Evolutionary conservation across 1,140 invertebrate species (phyloP), one percentile per base, ranked within the genome.

Genomic region (Popillia japonica): DNA sequence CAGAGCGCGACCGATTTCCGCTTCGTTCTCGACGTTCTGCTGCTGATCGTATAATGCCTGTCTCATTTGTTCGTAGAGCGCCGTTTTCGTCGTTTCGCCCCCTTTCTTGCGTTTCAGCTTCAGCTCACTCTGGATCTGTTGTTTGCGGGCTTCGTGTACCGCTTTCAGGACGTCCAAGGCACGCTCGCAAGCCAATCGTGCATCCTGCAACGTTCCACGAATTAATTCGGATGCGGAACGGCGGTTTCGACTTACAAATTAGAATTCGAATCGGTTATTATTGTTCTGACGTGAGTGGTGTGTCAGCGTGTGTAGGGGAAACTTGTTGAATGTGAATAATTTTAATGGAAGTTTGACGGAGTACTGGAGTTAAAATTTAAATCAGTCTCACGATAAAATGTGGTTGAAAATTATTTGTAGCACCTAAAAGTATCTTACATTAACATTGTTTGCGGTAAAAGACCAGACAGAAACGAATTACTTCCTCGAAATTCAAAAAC

Each of bases 21-120:
- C 84, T 75, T 86, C 85, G 42, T 85, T 80, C 75, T 86, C 85
- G 3, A 86, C 85, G 64, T 80, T 77, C 78, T 81, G 82, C 41
- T 86, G 85, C 11, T 84, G 83, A 76, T 86, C 84, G 27, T 80
- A 78, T 8, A 85, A 76, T 4, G 84, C 82, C 1, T 23, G 80
- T 41, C 79, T 82, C 79, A 86, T 82, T 61, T 84, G 79, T 68
- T 85, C 83, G 75, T 86, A 86, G 10, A 85, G 72, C 11, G 78
- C 68, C 6, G 81, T 81, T 72, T 84, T 83, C n/a, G 83, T 81
- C 11, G 80, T 79, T 41, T 82, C 27, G 6, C 76, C 75, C 2
- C 80, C 64, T 22, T 81, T 77, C 14, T 78, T 80, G 68, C 81
- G 81, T 55, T 76, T 76, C 77, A 84, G 81, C 41, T 77, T 77